phyloP scores from a whole-genome alignment of 2,797 vertebrate genomes.

The Brachymystax lenok region DNA sequence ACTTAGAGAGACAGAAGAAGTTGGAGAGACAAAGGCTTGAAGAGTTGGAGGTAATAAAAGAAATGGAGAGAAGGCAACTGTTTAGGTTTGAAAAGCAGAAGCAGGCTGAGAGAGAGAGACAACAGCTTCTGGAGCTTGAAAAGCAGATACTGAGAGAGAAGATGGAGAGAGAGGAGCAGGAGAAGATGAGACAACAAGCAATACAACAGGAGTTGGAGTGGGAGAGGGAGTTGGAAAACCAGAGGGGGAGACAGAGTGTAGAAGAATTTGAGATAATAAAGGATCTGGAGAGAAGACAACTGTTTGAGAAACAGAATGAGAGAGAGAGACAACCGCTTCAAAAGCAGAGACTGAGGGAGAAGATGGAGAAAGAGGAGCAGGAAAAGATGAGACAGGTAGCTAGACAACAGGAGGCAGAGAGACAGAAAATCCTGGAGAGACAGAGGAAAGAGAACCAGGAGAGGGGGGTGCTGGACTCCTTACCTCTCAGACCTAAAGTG shows the following conservation, averaged over 20 bases:
- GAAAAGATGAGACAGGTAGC: slow-evolving; percentile 62
- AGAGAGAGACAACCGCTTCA: slow-evolving; percentile 47
- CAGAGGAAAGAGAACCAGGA: slow-evolving; percentile 65
- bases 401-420: slow-evolving; percentile 59
- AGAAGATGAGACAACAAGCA: slow-evolving; percentile 28
- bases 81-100: slow-evolving; percentile 60
- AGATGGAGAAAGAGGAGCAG: slow-evolving; percentile 53
- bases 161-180: slow-evolving; percentile 47
- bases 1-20: slow-evolving; percentile 33
- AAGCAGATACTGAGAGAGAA: slow-evolving; percentile 20
- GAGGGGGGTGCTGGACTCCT: slow-evolving; percentile 48
- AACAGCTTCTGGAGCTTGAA: slow-evolving; percentile 35
- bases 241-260: slow-evolving; percentile 8
- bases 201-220: slow-evolving; percentile 40
- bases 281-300: slow-evolving; percentile 54
- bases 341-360: slow-evolving; percentile 59
- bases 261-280: slow-evolving; percentile 58
- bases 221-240: slow-evolving; percentile 12
- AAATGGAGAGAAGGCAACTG: slow-evolving; percentile 55
- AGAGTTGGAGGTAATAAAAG: slow-evolving; percentile 58
- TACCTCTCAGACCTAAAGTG: slow-evolving; percentile 68
- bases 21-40: slow-evolving; percentile 44
- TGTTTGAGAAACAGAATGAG: slow-evolving; percentile 59
- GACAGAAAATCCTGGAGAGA: slow-evolving; percentile 58
- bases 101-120: slow-evolving; percentile 58